phyloP scores from a whole-genome alignment of 2,113 vertebrate species.

The Clinocottus analis region DNA sequence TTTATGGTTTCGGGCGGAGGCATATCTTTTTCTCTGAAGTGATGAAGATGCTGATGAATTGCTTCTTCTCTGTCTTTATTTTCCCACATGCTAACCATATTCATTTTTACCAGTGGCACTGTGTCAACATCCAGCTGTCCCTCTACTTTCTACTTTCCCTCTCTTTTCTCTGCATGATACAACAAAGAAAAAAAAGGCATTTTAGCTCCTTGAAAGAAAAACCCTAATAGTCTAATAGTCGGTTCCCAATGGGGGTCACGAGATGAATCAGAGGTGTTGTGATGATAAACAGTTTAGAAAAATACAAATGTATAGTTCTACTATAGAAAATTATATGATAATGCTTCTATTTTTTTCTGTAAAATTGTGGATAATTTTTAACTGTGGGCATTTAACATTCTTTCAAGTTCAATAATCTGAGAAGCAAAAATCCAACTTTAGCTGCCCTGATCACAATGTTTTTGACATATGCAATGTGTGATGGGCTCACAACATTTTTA shows the following conservation, averaged over 20 bases:
- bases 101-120: not conserved
- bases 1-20: conserved; percentile 8
- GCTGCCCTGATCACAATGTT: not conserved
- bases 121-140: not conserved
- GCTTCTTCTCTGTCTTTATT: conserved; percentile 21
- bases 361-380: conserved; percentile 15
- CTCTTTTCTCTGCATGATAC: not conserved
- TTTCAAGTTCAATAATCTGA: conserved; percentile 3
- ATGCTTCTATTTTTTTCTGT: conserved; percentile 7
- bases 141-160: not conserved
- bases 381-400: not conserved
- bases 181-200: conserved; percentile 5
- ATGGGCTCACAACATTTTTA: not conserved
- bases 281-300: not conserved
- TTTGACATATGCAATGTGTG: conserved; percentile 30
- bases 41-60: conserved; percentile 28
- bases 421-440: conserved; percentile 16
- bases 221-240: not conserved
- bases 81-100: not conserved
- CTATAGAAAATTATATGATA: not conserved
- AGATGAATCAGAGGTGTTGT: not conserved
- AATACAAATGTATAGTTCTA: not conserved
- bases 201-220: conserved; percentile 13
- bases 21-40: conserved; percentile 19
- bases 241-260: conserved; percentile 2